phyloP scores from a whole-genome alignment of 2,888 invertebrate genomes.

The Volucella inflata region DNA sequence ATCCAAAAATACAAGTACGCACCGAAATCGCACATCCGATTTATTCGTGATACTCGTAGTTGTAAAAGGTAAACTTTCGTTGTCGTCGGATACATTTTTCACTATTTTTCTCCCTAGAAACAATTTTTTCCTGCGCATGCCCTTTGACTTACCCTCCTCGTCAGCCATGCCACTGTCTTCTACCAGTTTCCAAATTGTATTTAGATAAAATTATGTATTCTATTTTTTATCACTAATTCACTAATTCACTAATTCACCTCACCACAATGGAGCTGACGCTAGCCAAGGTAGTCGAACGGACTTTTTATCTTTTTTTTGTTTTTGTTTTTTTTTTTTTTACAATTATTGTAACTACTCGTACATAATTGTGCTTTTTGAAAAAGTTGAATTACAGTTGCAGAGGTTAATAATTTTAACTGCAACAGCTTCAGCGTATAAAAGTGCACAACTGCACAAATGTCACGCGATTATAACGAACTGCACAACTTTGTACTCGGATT shows the following conservation, averaged over 20 bases:
- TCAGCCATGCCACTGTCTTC: conserved; percentile 54
- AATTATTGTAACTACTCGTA: not conserved
- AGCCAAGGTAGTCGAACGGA: conserved; percentile 9
- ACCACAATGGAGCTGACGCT: conserved; percentile 47
- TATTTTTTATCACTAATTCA: conserved; percentile 7
- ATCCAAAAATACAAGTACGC: conserved; percentile 54
- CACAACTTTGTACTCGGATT: too few relatives aligned
- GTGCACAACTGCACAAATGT: not conserved
- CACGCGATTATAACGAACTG: not conserved
- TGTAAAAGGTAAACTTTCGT: too few relatives aligned
- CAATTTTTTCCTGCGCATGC: conserved; percentile 63
- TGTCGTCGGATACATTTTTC: too few relatives aligned
- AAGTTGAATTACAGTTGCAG: too few relatives aligned
- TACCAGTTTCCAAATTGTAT: conserved; percentile 14
- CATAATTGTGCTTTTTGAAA: too few relatives aligned
- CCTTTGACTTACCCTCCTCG: conserved; percentile 59
- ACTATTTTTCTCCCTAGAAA: conserved; percentile 21
- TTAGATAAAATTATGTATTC: conserved; percentile 25
- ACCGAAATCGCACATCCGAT: conserved; percentile 4
- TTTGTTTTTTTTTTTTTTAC: conserved; percentile 19
- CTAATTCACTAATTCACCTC: conserved; percentile 46
- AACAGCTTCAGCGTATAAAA: not conserved
- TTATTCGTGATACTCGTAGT: conserved; percentile 54
- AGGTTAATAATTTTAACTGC: not conserved
- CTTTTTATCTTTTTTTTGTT: conserved; percentile 38